phyloP scores from a whole-genome alignment of 2,797 vertebrate species.

The Lacerta viridis region DNA sequence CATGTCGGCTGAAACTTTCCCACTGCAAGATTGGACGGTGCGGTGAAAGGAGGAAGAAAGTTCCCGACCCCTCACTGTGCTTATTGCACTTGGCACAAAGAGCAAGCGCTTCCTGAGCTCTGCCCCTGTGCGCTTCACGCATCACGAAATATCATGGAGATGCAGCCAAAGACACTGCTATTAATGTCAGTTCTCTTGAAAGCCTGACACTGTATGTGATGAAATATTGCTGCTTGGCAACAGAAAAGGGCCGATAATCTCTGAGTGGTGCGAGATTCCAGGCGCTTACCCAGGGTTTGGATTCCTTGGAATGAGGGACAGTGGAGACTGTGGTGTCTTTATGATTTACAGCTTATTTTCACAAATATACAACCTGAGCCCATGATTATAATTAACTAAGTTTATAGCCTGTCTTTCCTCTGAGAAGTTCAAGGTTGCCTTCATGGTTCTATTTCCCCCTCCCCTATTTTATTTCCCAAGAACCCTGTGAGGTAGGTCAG shows the following conservation, averaged over 20 bases:
- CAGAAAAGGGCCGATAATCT: not conserved
- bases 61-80: fast-evolving
- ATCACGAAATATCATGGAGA: fast-evolving
- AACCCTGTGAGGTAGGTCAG: too few species aligned
- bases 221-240: not conserved
- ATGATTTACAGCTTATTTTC: too few species aligned
- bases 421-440: too few species aligned
- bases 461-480: too few species aligned
- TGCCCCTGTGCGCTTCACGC: not conserved
- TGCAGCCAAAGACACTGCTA: conserved; percentile 40
- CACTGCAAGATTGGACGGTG: conserved; percentile 23
- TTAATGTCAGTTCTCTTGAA: conserved; percentile 24
- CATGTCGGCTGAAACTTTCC: conserved; percentile 15
- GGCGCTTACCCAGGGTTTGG: too few species aligned
- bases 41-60: not conserved
- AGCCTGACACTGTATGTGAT: not conserved
- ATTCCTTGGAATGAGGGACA: too few species aligned
- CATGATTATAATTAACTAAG: too few species aligned
- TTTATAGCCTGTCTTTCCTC: too few species aligned
- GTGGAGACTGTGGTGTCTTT: too few species aligned
- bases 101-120: not conserved
- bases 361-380: too few species aligned
- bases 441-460: too few species aligned
- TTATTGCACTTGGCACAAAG: not conserved
- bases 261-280: not conserved